Evolutionary conservation across 2,113 vertebrate genomes (phyloP), one percentile per base, ranked within the genome.

Genomic region (Girardinichthys multiradiatus): DNA sequence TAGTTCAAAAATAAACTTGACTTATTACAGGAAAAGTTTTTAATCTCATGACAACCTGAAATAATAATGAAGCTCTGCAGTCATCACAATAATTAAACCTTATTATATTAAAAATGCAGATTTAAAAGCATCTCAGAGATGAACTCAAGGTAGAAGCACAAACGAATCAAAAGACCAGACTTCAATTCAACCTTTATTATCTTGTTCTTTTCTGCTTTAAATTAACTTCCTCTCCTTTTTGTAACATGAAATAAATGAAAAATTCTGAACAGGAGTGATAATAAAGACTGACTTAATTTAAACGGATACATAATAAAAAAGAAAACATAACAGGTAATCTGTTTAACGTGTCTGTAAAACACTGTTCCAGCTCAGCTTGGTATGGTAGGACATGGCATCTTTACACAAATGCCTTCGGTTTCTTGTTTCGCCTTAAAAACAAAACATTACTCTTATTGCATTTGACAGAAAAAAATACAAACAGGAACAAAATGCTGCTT

Each of bases 171-270:
- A 45, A 64, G 57, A 76, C 72, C 51, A 39, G 28, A 74, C 79
- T 90, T 92, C 85, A 93, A 93, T 91, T 92, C 92, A 94, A 95
- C 90, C 93, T 95, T 95, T 95, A 95, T 95, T 93, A 91, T 92
- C 92, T 93, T 94, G 93, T 93, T 93, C 93, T 93, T 93, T 92
- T 90, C 90, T 82, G 86, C 85, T 91, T 94, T 94, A 94, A 94
- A 94, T 94, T 94, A 93, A 93, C 87, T 92, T 93, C 91, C 82
- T 90, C 92, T 92, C 84, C 82, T 87, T 88, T 93, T 90, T 90
- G 91, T 93, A 94, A 94, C 93, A 94, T 93, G 90, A 94, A 93
- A 94, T 83, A 94, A 95, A 93, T 85, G 85, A 92, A 90, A 91
- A 91, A 86, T 86, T 92, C 93, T 84, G 88, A 94, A 94, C 92